A percentile compares a stretch with the other conserved stretches of the same genome.
These are phyloP conservation scores for Struthidea cinerea DNA, from an alignment of 2,113 vertebrate species.

Conservation along the genomic window DNA sequence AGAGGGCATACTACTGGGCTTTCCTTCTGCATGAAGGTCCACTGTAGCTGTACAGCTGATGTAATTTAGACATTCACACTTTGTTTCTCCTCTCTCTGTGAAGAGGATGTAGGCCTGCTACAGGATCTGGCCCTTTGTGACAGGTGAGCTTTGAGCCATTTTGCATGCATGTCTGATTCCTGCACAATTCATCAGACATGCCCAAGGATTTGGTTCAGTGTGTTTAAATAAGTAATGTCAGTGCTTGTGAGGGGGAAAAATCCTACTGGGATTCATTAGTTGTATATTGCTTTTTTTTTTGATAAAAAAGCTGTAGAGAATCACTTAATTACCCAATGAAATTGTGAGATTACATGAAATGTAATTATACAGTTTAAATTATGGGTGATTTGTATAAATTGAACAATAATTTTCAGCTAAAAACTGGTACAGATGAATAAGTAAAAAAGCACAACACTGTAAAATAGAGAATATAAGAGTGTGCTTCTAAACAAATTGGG, in stretches of 20 bases:
- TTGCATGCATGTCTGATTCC: background rate
- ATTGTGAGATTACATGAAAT: slow-evolving; percentile 60
- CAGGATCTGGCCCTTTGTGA: background rate
- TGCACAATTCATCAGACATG: background rate
- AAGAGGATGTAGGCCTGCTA: background rate
- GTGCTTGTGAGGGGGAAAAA: background rate
- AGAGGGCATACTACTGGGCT: background rate
- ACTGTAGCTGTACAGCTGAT: background rate
- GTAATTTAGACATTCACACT: background rate
- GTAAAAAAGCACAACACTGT: slow-evolving; percentile 68
- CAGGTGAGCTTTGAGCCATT: background rate
- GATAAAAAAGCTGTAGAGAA: slow-evolving; percentile 58
- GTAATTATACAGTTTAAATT: slow-evolving; percentile 57
- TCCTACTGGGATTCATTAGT: slow-evolving; percentile 44
- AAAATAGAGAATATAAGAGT: slow-evolving; percentile 41
- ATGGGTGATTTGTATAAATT: slow-evolving; percentile 55
- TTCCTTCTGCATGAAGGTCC: background rate
- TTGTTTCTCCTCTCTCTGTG: background rate
- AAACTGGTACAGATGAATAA: slow-evolving; percentile 54
- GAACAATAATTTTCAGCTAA: slow-evolving; percentile 59
- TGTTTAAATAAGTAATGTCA: slow-evolving; percentile 59
- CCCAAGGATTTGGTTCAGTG: background rate
- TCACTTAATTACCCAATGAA: slow-evolving; percentile 50
- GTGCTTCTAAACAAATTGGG: slow-evolving; percentile 47
- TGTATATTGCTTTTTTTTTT: slow-evolving; percentile 63